Conservation (phyloP, 2,113 vertebrate genomes). For the Ia io region DNA sequence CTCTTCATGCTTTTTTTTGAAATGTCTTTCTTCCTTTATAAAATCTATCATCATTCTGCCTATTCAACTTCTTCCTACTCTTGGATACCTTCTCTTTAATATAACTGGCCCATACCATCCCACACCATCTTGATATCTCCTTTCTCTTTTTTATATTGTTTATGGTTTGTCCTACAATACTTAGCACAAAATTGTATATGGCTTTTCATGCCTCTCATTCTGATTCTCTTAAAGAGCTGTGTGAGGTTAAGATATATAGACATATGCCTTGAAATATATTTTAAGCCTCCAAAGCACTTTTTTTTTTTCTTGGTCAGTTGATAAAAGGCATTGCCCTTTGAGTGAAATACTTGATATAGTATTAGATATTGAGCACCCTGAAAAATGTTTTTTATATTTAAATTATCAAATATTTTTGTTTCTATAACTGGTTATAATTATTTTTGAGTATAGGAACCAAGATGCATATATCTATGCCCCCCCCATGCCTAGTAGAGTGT, state of each 20-base stretch:
- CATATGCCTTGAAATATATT: background rate
- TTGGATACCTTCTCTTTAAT: background rate
- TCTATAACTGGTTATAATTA: background rate
- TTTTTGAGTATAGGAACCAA: background rate
- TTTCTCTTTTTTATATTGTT: background rate
- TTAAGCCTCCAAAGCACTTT: background rate
- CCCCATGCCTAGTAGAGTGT: background rate
- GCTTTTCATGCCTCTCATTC: slow-evolving; percentile 1
- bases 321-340: background rate
- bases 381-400: slow-evolving; percentile 41
- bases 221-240: background rate
- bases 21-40: background rate
- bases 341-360: slow-evolving; percentile 27
- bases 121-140: background rate
- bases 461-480: background rate
- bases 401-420: background rate
- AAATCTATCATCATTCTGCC: background rate
- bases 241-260: background rate
- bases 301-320: background rate
- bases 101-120: background rate
- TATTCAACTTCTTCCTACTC: background rate
- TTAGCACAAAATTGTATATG: background rate
- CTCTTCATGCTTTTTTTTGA: background rate
- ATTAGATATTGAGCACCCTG: background rate
- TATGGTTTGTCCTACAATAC: background rate